Evolutionary conservation across 2,797 vertebrate genomes (phyloP).

Genomic region (Sebastes oblongus): DNA sequence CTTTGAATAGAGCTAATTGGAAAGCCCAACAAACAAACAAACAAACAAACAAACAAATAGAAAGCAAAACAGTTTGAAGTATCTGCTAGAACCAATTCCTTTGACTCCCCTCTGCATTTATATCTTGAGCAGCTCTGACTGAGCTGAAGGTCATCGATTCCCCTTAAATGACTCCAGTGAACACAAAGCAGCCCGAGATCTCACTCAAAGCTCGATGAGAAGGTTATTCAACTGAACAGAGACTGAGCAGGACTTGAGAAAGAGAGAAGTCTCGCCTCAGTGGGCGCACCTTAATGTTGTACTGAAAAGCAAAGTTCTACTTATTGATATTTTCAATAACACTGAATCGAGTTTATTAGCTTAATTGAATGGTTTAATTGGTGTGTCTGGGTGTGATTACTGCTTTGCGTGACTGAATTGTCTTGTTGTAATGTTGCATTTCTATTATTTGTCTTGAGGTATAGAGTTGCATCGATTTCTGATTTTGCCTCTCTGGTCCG

Average conservation of each 20-base stretch:
- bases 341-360: no score
- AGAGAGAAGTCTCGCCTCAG: not conserved
- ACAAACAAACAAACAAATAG: not conserved
- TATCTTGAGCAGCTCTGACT: slow-evolving; percentile 2
- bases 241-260: not conserved
- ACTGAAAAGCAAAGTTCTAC: not conserved
- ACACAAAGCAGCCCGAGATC: not conserved
- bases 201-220: slow-evolving; percentile 16
- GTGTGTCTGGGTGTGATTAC: not conserved
- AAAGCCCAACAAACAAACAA: not conserved
- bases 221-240: slow-evolving; percentile 7
- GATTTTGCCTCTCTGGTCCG: no score
- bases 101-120: not conserved
- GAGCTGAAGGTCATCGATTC: slow-evolving; percentile 15
- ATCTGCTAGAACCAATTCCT: not conserved
- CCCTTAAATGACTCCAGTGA: slow-evolving; percentile 6
- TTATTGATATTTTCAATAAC: not conserved
- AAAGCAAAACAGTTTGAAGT: not conserved
- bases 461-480: not conserved
- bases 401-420: not conserved
- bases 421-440: not conserved
- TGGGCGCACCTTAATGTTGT: not conserved
- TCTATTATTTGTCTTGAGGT: not conserved
- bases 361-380: not conserved
- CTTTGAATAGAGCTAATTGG: slow-evolving; percentile 22